phyloP scores from a whole-genome alignment of 2,113 vertebrate genomes.

The Grammomys surdaster region DNA sequence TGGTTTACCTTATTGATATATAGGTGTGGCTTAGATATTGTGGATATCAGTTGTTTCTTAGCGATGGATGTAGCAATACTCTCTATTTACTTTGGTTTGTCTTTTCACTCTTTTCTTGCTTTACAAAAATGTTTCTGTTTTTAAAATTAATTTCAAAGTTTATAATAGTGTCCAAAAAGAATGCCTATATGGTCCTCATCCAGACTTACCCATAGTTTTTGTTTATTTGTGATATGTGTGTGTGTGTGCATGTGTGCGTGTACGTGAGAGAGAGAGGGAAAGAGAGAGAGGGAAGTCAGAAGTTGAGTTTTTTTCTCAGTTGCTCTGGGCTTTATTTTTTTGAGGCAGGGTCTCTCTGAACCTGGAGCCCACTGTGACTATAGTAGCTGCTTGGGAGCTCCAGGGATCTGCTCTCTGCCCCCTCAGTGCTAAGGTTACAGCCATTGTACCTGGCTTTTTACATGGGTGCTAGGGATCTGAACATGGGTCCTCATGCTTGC shows the following conservation, averaged over 20 bases:
- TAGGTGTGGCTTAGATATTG: not conserved
- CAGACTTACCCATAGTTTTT: not conserved
- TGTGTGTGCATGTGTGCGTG: not conserved
- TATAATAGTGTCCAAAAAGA: not conserved
- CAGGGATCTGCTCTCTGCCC: not conserved
- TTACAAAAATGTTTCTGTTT: not conserved
- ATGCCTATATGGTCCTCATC: not conserved
- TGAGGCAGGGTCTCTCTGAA: not conserved
- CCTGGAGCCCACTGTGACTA: not conserved
- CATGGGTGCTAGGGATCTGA: not conserved
- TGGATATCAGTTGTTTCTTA: not conserved
- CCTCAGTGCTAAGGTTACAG: not conserved
- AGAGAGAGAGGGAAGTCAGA: not conserved
- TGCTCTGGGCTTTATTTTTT: not conserved
- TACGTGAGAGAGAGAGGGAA: too few relatives aligned
- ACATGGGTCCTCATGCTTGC: not conserved
- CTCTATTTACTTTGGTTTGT: not conserved
- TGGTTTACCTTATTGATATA: not conserved
- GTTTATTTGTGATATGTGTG: not conserved
- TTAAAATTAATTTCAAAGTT: constrained; percentile 32
- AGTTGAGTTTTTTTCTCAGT: not conserved
- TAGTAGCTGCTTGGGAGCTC: too few relatives aligned
- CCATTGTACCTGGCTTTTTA: too few relatives aligned
- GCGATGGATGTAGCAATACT: not conserved
- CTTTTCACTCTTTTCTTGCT: not conserved